Conservation (phyloP, 2,113 vertebrate species). For the Lepus timidus region DNA sequence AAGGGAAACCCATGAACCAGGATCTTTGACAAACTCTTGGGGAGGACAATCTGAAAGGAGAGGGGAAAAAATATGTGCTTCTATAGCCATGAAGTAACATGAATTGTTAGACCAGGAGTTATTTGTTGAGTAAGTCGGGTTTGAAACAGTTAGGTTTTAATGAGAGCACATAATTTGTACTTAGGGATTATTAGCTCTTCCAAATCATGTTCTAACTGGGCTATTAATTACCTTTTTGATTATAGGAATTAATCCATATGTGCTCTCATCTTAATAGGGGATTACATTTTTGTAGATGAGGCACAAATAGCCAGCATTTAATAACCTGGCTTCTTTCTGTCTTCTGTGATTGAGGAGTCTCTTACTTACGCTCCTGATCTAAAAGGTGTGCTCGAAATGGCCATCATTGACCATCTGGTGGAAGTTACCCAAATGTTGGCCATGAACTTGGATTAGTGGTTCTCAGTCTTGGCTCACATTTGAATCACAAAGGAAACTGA, state of each 20-base stretch:
- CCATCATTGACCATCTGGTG: neutral
- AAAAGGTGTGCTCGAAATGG: neutral
- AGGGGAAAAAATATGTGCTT: neutral
- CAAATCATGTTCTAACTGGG: constrained; percentile 78
- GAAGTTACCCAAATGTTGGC: neutral
- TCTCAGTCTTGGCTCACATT: neutral
- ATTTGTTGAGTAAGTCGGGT: constrained; percentile 70
- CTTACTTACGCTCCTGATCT: neutral
- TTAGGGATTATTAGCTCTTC: constrained; percentile 79
- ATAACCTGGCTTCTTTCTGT: constrained; percentile 21
- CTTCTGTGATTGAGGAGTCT: constrained; percentile 35
- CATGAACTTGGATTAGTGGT: neutral
- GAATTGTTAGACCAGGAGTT: constrained; percentile 62
- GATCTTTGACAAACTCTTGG: neutral
- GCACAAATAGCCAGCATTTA: constrained; percentile 57
- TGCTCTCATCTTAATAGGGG: constrained; percentile 66
- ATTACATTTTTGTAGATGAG: constrained; percentile 72
- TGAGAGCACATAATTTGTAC: constrained; percentile 76
- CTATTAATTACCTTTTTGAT: constrained; percentile 81
- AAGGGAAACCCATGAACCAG: neutral
- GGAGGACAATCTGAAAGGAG: neutral
- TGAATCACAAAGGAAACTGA: neutral
- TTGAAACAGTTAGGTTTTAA: constrained; percentile 78
- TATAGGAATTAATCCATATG: constrained; percentile 77
- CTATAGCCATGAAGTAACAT: constrained; percentile 52